phyloP scores from a whole-genome alignment of 2,113 vertebrate genomes.

The Mormyrus lacerda region DNA sequence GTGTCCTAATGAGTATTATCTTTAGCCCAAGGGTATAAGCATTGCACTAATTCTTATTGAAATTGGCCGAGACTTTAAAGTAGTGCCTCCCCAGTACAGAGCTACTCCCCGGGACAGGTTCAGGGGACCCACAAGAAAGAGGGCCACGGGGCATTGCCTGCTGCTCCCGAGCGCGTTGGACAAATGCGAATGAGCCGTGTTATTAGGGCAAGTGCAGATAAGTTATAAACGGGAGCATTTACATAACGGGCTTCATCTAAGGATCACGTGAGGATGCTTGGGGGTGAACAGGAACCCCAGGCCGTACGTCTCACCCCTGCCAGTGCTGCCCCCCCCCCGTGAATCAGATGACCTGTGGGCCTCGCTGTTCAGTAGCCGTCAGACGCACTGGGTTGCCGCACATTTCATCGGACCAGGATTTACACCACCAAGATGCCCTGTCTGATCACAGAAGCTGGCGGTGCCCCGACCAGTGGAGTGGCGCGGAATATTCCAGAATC shows the following conservation, averaged over 20 bases:
- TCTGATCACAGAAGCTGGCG: not conserved
- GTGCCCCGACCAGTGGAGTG: not conserved
- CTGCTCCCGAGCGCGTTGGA: not conserved
- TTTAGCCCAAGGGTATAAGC: not conserved
- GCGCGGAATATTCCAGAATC: not conserved
- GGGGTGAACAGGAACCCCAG: too few species aligned
- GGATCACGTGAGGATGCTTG: not conserved
- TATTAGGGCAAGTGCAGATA: not conserved
- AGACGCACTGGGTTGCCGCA: not conserved
- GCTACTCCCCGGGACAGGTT: not conserved
- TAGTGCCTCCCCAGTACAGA: not conserved
- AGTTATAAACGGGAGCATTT: not conserved
- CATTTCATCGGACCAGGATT: not conserved
- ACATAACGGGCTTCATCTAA: not conserved
- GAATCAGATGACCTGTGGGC: not conserved
- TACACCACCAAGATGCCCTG: not conserved
- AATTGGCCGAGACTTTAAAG: not conserved
- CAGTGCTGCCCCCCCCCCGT: not conserved
- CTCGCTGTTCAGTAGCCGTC: not conserved
- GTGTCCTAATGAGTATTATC: not conserved
- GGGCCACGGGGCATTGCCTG: not conserved
- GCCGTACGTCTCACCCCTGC: not conserved
- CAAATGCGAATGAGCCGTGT: not conserved
- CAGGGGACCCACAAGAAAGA: not conserved
- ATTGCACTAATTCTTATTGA: not conserved